Base-by-base conservation (phyloP, 2,888 invertebrate genomes). In the Eupithecia exiguata region DNA sequence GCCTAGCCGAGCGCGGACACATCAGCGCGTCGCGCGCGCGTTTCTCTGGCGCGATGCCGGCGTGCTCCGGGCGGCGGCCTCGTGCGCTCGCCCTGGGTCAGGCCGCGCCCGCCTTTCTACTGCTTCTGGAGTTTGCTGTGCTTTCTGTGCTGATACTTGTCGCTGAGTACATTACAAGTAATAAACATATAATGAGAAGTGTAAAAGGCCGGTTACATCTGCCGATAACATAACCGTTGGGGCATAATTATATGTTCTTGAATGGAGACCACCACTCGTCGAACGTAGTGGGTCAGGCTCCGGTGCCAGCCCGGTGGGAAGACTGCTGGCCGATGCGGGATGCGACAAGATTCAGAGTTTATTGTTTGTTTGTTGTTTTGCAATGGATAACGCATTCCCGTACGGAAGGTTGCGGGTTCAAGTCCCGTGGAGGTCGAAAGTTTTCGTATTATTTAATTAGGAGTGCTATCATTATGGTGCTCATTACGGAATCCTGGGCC, bases 31-130 rank as follows among this genome's bases (percentile, higher is more conserved):
- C 85, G 0, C 85, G 85, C 0, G 83, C 86, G 0, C 89, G 92
- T 0, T 87, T 91, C 18, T 83, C 87, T 0, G 90, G 86, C 6
- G 74, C 75, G 12, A 84, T 84, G 58, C 90, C 92, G 0, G 82
- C 83, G 0, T 94, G 94, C 78, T 89, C 91, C 0, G 93, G 93
- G 0, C 84, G 86, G 14, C 86, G 84, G 12, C 94, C 93, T 0
- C 89, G 94, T 0, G 91, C 94, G 0, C 86, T 94, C 2, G 89
- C 93, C 0, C 84, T 94, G 7, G 94, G 93, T 0, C 93, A 93
- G 78, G 93, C 93, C 0, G 93, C 93, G 0, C 93, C 93, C 0
- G 93, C 93, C 0, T 92, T 93, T 70, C 78, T 87, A 0, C 74
- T 91, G 61, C 86, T 94, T n/a, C 79, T 86, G 1, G 79, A 82